Evolutionary conservation across 2,797 vertebrate species (phyloP).

Genomic region (Malurus splendens): DNA sequence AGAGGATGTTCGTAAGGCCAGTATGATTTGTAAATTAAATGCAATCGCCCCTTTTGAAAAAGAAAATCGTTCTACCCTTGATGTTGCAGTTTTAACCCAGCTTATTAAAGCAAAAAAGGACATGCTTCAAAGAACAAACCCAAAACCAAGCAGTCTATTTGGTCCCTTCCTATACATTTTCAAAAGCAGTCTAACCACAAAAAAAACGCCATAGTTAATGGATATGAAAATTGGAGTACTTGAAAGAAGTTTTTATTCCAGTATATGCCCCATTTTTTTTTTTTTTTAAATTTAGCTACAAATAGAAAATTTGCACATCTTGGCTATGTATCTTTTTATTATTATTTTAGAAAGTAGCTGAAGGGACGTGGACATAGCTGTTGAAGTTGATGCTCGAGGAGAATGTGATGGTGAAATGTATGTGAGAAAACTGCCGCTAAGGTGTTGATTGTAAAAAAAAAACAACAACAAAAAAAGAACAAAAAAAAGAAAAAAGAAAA

Average conservation of each 20-base stretch:
- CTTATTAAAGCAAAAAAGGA: slow-evolving; percentile 39
- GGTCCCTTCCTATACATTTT: slow-evolving; percentile 51
- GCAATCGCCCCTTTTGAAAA: slow-evolving; percentile 63
- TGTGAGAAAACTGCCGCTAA: slow-evolving; percentile 77
- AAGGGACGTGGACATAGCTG: slow-evolving; percentile 69
- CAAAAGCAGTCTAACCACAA: slow-evolving; percentile 36
- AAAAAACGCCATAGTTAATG: slow-evolving; percentile 59
- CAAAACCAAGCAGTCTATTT: background rate
- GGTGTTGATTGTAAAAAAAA: slow-evolving; percentile 82
- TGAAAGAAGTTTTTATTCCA: slow-evolving; percentile 65
- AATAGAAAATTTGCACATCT: slow-evolving; percentile 89
- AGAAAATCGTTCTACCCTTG: slow-evolving; percentile 43
- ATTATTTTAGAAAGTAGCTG: slow-evolving; percentile 71
- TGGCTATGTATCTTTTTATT: slow-evolving; percentile 75
- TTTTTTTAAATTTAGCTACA: slow-evolving; percentile 61
- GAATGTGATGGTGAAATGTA: slow-evolving; percentile 76
- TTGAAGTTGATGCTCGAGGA: slow-evolving; percentile 73
- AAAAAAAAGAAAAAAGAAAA: slow-evolving; percentile 38
- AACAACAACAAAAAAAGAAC: background rate
- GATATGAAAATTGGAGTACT: slow-evolving; percentile 60
- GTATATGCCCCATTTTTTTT: slow-evolving; percentile 42
- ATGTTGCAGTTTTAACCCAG: slow-evolving; percentile 41
- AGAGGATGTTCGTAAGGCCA: slow-evolving; percentile 79
- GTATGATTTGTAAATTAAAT: slow-evolving; percentile 77
- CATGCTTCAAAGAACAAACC: slow-evolving; percentile 18